A percentile compares a stretch with the other conserved stretches of the same genome.
Evolutionary conservation across 2,113 vertebrate species (phyloP).

Genomic region (Paraplagusia blochii): DNA sequence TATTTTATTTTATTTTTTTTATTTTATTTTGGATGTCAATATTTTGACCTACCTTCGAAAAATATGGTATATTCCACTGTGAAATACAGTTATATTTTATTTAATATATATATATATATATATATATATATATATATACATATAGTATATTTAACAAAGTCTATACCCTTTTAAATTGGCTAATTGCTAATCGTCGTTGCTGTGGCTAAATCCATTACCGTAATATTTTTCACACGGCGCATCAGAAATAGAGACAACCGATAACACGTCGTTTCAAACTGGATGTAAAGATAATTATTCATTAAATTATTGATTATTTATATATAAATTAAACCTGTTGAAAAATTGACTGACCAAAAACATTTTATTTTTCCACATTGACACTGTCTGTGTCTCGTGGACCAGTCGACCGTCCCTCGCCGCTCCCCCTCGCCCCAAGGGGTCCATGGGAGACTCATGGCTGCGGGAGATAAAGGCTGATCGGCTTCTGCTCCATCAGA

Average conservation of each 20-base stretch:
- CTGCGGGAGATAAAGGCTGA: slow-evolving; percentile 61
- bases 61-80: too few relatives aligned
- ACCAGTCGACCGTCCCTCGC: slow-evolving; percentile 24
- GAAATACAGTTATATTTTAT: too few relatives aligned
- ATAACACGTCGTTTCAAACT: too few relatives aligned
- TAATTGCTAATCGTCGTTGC: background rate
- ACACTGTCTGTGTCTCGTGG: slow-evolving; percentile 7
- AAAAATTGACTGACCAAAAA: background rate
- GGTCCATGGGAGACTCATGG: slow-evolving; percentile 53
- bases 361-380: slow-evolving; percentile 6
- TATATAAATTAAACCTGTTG: slow-evolving; percentile 39
- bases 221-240: too few relatives aligned
- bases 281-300: too few relatives aligned
- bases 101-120: too few relatives aligned
- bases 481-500: slow-evolving; percentile 68
- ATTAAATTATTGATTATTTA: too few relatives aligned
- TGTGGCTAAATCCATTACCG: too few relatives aligned
- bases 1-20: slow-evolving; percentile 31
- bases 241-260: too few relatives aligned
- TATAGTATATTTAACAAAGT: too few relatives aligned
- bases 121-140: too few relatives aligned
- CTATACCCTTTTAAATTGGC: slow-evolving; percentile 3
- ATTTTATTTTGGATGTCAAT: slow-evolving; percentile 49
- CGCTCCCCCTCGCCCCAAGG: background rate
- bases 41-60: slow-evolving; percentile 55